Conservation (phyloP, 2,888 invertebrate species). For the Macrosoma leucophasiata region DNA sequence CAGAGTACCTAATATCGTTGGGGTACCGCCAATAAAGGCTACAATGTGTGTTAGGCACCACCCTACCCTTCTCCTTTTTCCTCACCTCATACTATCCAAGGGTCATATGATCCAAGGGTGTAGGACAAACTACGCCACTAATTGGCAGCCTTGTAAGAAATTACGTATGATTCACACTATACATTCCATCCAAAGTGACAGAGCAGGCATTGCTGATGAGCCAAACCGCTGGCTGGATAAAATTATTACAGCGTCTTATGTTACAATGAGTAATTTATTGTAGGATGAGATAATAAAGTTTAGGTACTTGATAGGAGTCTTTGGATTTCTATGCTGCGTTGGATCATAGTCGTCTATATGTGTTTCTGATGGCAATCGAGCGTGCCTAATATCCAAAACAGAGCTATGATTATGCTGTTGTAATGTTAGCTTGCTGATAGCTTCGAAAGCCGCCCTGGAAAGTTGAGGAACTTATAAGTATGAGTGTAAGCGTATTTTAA, state of each 20-base stretch:
- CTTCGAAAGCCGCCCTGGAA: conserved; percentile 47
- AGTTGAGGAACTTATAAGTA: too few relatives aligned
- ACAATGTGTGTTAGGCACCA: too few relatives aligned
- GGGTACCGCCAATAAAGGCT: too few relatives aligned
- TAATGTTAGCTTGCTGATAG: conserved; percentile 32
- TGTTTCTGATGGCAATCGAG: conserved; percentile 27
- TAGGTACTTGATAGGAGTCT: conserved; percentile 36
- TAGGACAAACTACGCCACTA: not conserved
- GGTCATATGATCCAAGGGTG: too few relatives aligned
- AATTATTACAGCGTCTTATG: too few relatives aligned
- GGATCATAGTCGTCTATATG: conserved; percentile 36
- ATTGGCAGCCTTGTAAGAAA: not conserved
- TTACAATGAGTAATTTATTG: not conserved
- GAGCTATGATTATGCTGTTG: conserved; percentile 21
- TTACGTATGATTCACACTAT: not conserved
- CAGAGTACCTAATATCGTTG: too few relatives aligned
- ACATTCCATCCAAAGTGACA: not conserved
- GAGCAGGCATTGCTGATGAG: too few relatives aligned
- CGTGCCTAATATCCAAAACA: conserved; percentile 34
- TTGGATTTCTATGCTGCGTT: conserved; percentile 33
- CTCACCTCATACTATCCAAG: too few relatives aligned
- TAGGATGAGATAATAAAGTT: not conserved
- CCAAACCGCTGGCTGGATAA: too few relatives aligned
- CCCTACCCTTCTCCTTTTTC: too few relatives aligned
- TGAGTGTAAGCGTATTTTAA: too few relatives aligned